phyloP scores from a whole-genome alignment of 2,113 vertebrate genomes.

The Pygoscelis adeliae region DNA sequence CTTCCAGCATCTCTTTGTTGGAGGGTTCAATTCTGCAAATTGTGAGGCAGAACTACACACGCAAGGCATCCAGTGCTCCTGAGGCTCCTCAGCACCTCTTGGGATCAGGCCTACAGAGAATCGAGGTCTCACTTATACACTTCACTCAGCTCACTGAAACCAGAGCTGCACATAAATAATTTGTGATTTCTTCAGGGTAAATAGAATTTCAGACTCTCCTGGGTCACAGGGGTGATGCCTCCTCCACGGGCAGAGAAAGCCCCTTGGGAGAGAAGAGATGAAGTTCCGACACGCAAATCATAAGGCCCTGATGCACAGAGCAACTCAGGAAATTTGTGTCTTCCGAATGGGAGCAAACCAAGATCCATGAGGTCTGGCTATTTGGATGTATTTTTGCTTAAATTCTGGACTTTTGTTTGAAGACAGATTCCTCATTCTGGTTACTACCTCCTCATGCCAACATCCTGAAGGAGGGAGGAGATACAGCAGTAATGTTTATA shows the following conservation, averaged over 20 bases:
- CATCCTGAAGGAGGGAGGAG: not conserved
- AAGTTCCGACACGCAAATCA: conserved; percentile 5
- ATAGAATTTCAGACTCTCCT: conserved; percentile 52
- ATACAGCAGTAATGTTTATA: not conserved
- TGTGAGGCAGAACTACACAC: not conserved
- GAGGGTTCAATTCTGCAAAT: not conserved
- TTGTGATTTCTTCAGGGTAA: conserved; percentile 58
- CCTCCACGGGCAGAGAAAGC: not conserved
- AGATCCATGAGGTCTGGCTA: not conserved
- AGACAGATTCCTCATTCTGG: not conserved
- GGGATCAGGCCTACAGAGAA: conserved; percentile 40
- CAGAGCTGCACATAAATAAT: conserved; percentile 56
- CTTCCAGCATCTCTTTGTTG: not conserved
- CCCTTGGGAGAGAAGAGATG: conserved; percentile 11
- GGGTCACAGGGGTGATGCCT: conserved; percentile 3
- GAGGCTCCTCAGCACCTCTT: conserved; percentile 1
- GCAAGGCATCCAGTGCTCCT: not conserved
- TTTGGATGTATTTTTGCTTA: not conserved
- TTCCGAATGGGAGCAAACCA: not conserved
- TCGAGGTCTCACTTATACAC: conserved; percentile 32
- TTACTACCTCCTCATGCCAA: not conserved
- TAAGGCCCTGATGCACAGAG: not conserved
- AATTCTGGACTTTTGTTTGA: not conserved
- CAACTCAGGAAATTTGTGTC: not conserved
- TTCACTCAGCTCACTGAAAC: conserved; percentile 46